phyloP scores from a whole-genome alignment of 2,113 vertebrate species.

The Mixornis gularis region DNA sequence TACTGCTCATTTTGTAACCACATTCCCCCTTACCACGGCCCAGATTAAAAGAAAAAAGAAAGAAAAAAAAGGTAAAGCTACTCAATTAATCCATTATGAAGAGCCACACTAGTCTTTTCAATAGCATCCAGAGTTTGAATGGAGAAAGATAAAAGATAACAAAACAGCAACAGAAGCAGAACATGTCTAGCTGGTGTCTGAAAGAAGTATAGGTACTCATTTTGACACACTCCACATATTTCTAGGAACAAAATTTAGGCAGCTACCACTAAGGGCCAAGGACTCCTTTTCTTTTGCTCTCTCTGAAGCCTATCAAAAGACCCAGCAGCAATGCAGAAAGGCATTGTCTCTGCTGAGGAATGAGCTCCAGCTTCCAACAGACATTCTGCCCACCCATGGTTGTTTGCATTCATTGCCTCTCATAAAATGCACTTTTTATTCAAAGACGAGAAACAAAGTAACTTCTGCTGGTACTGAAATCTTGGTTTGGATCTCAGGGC shows the following conservation, averaged over 20 bases:
- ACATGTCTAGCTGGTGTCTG: not conserved
- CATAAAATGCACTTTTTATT: slow-evolving; percentile 10
- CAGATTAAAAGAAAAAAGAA: not conserved
- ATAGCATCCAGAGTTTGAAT: not conserved
- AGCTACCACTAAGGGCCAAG: not conserved
- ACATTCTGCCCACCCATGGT: not conserved
- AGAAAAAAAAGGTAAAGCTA: not conserved
- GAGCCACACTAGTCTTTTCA: not conserved
- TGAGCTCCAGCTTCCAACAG: not conserved
- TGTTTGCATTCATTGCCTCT: not conserved
- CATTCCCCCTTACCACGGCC: not conserved
- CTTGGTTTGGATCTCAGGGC: not conserved
- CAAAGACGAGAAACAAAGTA: slow-evolving; percentile 12
- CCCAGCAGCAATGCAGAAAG: not conserved
- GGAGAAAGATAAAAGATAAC: not conserved
- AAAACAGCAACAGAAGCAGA: not conserved
- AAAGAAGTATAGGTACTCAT: not conserved
- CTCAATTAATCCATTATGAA: not conserved
- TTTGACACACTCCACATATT: not conserved
- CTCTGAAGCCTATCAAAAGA: not conserved
- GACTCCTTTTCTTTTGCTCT: not conserved
- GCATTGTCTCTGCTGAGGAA: not conserved
- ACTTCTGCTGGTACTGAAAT: not conserved
- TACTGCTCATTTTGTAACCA: not conserved
- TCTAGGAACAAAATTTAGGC: not conserved